A percentile compares a stretch with the other conserved stretches of the same genome.
These are phyloP conservation scores for Vulpes lagopus DNA, from an alignment of 2,113 vertebrate species.

Conservation along the genomic window DNA sequence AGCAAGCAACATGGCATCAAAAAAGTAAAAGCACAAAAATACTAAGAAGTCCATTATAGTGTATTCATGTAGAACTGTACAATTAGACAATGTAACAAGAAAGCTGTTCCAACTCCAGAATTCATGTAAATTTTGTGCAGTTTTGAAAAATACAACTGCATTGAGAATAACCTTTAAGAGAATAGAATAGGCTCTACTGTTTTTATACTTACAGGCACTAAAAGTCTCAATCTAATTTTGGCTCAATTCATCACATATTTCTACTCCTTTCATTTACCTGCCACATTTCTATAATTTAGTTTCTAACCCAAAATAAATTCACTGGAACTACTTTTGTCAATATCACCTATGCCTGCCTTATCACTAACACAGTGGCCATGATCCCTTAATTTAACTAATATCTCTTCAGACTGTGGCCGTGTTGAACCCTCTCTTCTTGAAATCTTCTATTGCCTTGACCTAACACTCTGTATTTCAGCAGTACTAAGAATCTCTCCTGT, in stretches of 20 bases:
- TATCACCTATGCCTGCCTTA: background rate
- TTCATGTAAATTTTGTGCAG: background rate
- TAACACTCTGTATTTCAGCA: constrained; percentile 15
- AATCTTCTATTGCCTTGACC: constrained; percentile 37
- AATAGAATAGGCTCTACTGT: background rate
- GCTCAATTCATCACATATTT: constrained; percentile 19
- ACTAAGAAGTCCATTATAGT: background rate
- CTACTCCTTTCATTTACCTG: constrained; percentile 52
- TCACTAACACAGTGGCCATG: background rate
- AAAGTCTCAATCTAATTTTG: constrained; percentile 43
- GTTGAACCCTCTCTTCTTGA: constrained; percentile 6
- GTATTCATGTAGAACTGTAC: background rate
- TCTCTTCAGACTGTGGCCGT: background rate
- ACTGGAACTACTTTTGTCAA: constrained; percentile 23
- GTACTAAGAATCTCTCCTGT: background rate
- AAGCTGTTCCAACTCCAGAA: background rate
- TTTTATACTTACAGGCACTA: background rate
- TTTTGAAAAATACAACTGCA: constrained; percentile 44
- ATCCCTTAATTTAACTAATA: constrained; percentile 53
- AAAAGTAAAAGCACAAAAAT: background rate
- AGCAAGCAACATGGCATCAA: background rate
- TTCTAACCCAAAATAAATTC: constrained; percentile 61
- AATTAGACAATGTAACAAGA: background rate
- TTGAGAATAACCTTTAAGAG: constrained; percentile 15
- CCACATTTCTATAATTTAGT: background rate